Conservation (phyloP, 2,113 vertebrate species). For the Malurus cyaneus region DNA sequence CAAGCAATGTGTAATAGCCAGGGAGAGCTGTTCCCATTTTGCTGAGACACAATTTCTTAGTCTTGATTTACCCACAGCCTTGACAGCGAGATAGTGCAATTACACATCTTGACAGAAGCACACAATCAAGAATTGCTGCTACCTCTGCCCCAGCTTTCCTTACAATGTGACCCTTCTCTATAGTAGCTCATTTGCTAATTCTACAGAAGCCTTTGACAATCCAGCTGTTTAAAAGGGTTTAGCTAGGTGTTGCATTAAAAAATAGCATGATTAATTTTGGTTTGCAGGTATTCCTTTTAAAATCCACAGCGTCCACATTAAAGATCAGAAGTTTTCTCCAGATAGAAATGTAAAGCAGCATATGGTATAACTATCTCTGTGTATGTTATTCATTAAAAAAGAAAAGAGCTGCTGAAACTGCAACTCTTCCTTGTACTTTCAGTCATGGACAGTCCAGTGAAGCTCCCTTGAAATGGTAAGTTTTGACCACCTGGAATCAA, state of each 20-base stretch:
- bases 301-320: not conserved
- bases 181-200: not conserved
- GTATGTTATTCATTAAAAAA: not conserved
- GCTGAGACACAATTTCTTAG: not conserved
- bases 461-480: not conserved
- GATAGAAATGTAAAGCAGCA: not conserved
- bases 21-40: not conserved
- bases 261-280: not conserved
- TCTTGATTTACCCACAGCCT: not conserved
- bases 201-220: not conserved
- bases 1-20: not conserved
- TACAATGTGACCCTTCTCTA: not conserved
- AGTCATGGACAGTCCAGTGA: not conserved
- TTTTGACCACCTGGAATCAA: not conserved
- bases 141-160: not conserved
- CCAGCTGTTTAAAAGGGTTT: not conserved
- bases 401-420: not conserved
- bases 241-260: not conserved
- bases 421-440: not conserved
- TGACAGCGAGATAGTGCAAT: fast-evolving
- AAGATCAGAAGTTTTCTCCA: not conserved
- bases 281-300: not conserved
- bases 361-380: not conserved
- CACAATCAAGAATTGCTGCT: not conserved
- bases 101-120: not conserved